These are phyloP conservation scores for Mastomys coucha DNA, from an alignment of 2,113 vertebrate species.

Conservation along the genomic window DNA sequence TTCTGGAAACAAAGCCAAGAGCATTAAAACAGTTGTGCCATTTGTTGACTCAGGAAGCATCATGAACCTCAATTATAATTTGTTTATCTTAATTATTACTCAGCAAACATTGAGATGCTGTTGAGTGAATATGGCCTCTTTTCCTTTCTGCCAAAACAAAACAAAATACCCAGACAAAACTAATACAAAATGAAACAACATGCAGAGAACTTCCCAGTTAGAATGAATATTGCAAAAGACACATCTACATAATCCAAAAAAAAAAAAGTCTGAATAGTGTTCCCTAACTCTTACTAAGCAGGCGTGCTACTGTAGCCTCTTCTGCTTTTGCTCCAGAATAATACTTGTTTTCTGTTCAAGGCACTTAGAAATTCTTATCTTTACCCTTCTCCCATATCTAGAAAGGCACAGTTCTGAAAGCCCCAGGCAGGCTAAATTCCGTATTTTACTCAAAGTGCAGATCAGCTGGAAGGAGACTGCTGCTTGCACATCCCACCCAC, in stretches of 20 bases:
- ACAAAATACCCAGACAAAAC: not conserved
- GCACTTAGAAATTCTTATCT: not conserved
- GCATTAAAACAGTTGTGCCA: not conserved
- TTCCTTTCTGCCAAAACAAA: not conserved
- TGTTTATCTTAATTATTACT: slow-evolving; percentile 1
- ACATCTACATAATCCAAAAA: not conserved
- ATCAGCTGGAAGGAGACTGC: not conserved
- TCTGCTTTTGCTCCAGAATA: slow-evolving; percentile 34
- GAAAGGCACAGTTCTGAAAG: not conserved
- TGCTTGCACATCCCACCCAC: not conserved
- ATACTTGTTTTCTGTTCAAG: not conserved
- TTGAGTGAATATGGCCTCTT: not conserved
- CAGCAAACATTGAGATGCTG: not conserved
- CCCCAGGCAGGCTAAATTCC: not conserved
- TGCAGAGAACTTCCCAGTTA: not conserved
- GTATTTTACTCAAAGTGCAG: not conserved
- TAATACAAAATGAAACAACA: not conserved
- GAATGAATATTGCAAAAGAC: not conserved
- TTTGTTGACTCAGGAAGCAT: not conserved
- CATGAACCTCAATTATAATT: not conserved
- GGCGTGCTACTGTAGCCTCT: not conserved
- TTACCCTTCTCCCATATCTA: not conserved
- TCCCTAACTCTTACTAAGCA: not conserved
- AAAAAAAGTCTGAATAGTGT: no score
- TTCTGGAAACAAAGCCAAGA: not conserved